Base-by-base conservation (phyloP, 2,113 vertebrate species). In the Nycticryphes semicollaris region DNA sequence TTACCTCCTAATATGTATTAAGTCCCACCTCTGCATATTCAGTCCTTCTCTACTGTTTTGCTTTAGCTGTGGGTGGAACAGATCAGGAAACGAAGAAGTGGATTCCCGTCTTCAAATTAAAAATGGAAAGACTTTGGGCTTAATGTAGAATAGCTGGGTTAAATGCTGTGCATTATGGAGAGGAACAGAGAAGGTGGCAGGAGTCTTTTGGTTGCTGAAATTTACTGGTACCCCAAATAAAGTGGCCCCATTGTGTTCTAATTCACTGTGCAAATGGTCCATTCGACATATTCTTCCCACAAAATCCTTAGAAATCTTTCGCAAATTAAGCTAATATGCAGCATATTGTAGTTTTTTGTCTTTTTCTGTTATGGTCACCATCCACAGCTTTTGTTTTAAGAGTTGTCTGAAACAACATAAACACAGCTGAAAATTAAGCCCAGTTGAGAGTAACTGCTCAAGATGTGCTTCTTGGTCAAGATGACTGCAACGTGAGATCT, bases 361-460 rank as follows among this genome's bases (percentile, higher is more conserved):
- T 31, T 63, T n/a, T 69, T 84, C 57, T 92, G 6, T 84, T 78
- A 39, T 2, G 30, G 30, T 69, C 69, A 75, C 43, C 17, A 6
- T 77, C 93, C 87, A 41, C 62, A 90, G 33, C 35, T 94, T 3
- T 90, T 88, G 47, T 80, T 80, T 76, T 59, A 51, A 75, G 89
- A 81, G 77, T 60, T 7, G 74, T 84, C 48, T 86, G 84, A 72
- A 79, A 64, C 37, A 77, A 41, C 48, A 39, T 86, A 88, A 93
- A 72, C 39, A 10, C 47, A 60, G 37, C 24, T 93, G 62, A 64
- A 81, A 81, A 93, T 92, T n/a, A 72, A 62, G 76, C 76, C 56
- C 69, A 94, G 73, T 87, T 92, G 83, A 84, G 80, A 81, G 57
- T 39, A 66, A 72, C 86, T 92, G 92, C 76, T 84, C 90, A n/a